phyloP scores from a whole-genome alignment of 2,113 vertebrate species.

The Chauna torquata region DNA sequence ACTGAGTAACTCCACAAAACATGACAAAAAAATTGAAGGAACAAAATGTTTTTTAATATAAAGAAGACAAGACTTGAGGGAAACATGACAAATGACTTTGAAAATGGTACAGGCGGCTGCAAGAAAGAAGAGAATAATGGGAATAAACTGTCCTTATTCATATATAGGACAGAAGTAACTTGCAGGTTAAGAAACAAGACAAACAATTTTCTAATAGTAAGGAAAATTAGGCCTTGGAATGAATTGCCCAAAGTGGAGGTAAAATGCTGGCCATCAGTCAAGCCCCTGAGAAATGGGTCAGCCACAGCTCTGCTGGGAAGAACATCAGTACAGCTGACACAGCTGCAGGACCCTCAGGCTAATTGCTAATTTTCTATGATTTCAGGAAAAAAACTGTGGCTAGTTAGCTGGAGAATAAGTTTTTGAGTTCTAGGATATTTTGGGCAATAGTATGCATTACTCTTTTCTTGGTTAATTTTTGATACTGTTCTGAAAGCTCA shows the following conservation, averaged over 20 bases:
- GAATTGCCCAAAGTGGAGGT: not conserved
- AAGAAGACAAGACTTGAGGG: not conserved
- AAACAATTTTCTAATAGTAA: not conserved
- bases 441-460: not conserved
- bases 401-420: not conserved
- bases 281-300: not conserved
- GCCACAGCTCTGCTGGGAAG: not conserved
- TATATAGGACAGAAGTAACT: not conserved
- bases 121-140: not conserved
- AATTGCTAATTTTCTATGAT: not conserved
- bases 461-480: slow-evolving; percentile 13
- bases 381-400: not conserved
- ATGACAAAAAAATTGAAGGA: not conserved
- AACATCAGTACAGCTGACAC: not conserved
- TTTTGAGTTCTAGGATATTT: not conserved
- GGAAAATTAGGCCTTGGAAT: not conserved
- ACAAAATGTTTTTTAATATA: not conserved
- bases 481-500: not conserved
- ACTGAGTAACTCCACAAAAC: not conserved
- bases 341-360: not conserved
- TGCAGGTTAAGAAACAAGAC: not conserved
- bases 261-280: not conserved
- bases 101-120: not conserved
- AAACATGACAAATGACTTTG: not conserved
- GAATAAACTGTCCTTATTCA: not conserved